Base-by-base conservation (phyloP, 2,113 vertebrate species). In the Semnornis frantzii region DNA sequence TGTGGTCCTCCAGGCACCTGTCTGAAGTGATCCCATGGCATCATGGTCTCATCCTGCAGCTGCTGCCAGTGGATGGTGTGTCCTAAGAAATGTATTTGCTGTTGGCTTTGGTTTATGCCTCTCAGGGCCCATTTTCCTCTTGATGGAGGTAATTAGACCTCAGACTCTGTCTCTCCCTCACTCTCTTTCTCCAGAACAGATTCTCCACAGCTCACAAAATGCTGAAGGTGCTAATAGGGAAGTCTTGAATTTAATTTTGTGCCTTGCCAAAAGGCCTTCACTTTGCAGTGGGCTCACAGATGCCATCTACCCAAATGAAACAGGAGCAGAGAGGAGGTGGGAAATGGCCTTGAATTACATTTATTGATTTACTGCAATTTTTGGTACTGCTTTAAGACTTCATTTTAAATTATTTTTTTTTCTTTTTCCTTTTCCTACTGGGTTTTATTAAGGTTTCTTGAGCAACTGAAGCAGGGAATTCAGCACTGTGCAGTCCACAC, bases 81-180 rank as follows among this genome's bases (percentile, higher is more conserved):
- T 75, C 58, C 28, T 5, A 57, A 85, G 44, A 66, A 89, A 89
- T 77, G 37, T 15, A 10, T 71, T 82, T 76, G 21, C 59, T 72
- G 23, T 66, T 92, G 42, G 7, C 63, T 87, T 79, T 28, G 75
- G 66, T 55, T 90, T 37, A 1, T 68, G 62, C 52, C 52, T 71
- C 60, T 63, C 16, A 50, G 84, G 86, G 17, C 52, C 50, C 24
- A 4, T 91, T 93, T 95, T 77, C 34, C 57, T 85, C 52, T 42
- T 63, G 71, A 57, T 72, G 48, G 33, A 93, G 71, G 82, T 74
- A 91, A 95, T 96, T 96, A 87, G 57, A 87, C 42, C 42, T 82
- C 25, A 90, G 85, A 84, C 88, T 79, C 66, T 72, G 63, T 60
- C 33, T 74, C 54, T 50, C 19, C 23, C 19, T 50, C 48, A 21